Base-by-base conservation (phyloP, 2,113 vertebrate genomes). In the Oryzias javanicus region DNA sequence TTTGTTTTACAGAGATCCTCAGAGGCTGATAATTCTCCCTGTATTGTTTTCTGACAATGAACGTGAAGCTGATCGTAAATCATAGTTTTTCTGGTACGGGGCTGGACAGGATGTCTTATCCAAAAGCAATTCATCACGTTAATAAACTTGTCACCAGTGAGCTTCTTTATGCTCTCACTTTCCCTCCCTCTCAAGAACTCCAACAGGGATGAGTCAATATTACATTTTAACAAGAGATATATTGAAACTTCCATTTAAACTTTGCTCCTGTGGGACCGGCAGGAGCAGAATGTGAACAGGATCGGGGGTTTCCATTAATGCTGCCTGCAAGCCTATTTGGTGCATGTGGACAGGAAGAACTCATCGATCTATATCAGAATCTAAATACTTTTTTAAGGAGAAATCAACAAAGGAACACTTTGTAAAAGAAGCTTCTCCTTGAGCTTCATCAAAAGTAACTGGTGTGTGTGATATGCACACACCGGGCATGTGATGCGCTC, bases 111-210 rank as follows among this genome's bases (percentile, higher is more conserved):
- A 80, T 76, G 77, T 84, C 62, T 46, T 49, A 41, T 79, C 64
- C 51, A 72, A 62, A 72, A 79, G 74, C 64, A 59, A 83, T 86
- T 83, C 66, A 76, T 85, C 82, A 83, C 54, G 40, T 75, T 80
- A 80, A 84, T 76, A 78, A 79, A 82, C 22, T 56, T 79, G 82
- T 84, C 82, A 79, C 29, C 16, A 0, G 64, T 2, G 10, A 17
- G 49, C 60, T 55, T 64, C 59, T 45, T 60, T 12, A 64, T 51
- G 53, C 22, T 64, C 62, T 59, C 62, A 42, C 16, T 47, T 56
- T 69, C 46, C 25, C n/a, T 56, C 57, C 49, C 55, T 48, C 42
- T 58, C 16, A n/a, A 18, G 6, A 63, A 19, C 52, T 60, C 14
- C 47, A 40, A 55, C 45, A 48, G 6, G 42, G 67, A 76, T 15